These are phyloP conservation scores for Lobophora halterata DNA, from an alignment of 2,888 invertebrate genomes.

Conservation along the genomic window DNA sequence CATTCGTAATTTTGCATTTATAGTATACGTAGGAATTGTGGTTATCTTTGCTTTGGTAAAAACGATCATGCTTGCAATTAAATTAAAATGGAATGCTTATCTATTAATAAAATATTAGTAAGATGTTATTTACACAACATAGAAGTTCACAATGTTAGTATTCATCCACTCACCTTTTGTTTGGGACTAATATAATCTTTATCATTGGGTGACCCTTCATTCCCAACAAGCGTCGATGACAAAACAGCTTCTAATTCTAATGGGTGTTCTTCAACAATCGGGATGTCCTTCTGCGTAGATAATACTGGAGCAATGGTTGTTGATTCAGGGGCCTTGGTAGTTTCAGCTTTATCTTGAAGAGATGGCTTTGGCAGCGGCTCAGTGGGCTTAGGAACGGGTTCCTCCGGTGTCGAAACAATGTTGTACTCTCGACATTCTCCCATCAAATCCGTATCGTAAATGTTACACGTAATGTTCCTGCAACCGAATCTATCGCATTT, in stretches of 20 bases:
- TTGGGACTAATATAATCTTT: conserved; percentile 26
- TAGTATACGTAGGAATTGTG: no score
- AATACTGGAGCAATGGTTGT: conserved; percentile 15
- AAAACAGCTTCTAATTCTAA: conserved; percentile 58
- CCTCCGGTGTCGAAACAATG: conserved; percentile 42
- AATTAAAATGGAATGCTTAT: no score
- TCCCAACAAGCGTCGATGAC: conserved; percentile 54
- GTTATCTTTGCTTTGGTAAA: no score
- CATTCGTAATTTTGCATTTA: no score
- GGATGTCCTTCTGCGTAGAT: conserved; percentile 30
- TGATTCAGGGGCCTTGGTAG: conserved; percentile 18
- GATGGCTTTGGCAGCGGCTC: conserved; percentile 25
- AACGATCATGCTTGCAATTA: no score
- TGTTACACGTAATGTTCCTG: conserved; percentile 64
- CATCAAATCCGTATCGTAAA: conserved; percentile 69
- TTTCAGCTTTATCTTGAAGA: conserved; percentile 21
- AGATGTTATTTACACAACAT: not conserved
- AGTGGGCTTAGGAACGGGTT: conserved; percentile 35
- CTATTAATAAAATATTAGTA: not conserved
- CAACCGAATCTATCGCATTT: conserved; percentile 63
- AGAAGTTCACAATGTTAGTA: not conserved
- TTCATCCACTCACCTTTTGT: conserved; percentile 38
- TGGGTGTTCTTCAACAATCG: conserved; percentile 46
- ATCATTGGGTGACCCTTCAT: conserved; percentile 19
- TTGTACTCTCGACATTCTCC: conserved; percentile 69